phyloP scores from a whole-genome alignment of 1,140 invertebrate species.

The Callitettix versicolor region DNA sequence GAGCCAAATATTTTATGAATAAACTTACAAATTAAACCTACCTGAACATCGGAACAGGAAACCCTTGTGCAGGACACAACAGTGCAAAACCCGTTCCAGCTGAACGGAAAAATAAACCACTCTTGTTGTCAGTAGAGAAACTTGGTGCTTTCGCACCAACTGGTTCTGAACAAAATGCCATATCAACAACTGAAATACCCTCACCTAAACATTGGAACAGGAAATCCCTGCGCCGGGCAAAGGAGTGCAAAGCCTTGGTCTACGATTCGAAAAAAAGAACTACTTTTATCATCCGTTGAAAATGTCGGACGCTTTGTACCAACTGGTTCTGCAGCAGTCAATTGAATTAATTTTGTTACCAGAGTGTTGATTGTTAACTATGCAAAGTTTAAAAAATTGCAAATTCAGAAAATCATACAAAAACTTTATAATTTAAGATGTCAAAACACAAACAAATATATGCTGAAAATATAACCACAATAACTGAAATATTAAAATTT shows the following conservation, averaged over 20 bases:
- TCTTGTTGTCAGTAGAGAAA: slow-evolving; percentile 39
- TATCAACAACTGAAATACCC: slow-evolving; percentile 7
- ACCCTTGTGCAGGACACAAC: slow-evolving; percentile 54
- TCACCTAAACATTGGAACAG: slow-evolving; percentile 56
- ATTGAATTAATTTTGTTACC: too few species aligned
- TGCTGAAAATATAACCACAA: too few species aligned
- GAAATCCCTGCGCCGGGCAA: slow-evolving; percentile 54
- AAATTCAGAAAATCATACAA: too few species aligned
- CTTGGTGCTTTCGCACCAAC: slow-evolving; percentile 53
- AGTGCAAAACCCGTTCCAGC: slow-evolving; percentile 46
- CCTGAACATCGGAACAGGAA: slow-evolving; percentile 45
- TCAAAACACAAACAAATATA: too few species aligned
- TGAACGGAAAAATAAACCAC: slow-evolving; percentile 32
- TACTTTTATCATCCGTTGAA: slow-evolving; percentile 35
- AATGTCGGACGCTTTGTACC: slow-evolving; percentile 38
- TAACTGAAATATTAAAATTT: too few species aligned
- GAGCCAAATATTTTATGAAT: too few species aligned
- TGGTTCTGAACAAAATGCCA: slow-evolving; percentile 39
- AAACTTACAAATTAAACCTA: too few species aligned
- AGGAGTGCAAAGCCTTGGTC: slow-evolving; percentile 30
- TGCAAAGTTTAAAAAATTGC: too few species aligned
- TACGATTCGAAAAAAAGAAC: slow-evolving; percentile 24
- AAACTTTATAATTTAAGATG: too few species aligned
- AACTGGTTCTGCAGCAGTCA: slow-evolving; percentile 39
- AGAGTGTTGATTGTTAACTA: too few species aligned